phyloP scores from a whole-genome alignment of 2,113 vertebrate genomes.

The Antechinus stuartii region DNA sequence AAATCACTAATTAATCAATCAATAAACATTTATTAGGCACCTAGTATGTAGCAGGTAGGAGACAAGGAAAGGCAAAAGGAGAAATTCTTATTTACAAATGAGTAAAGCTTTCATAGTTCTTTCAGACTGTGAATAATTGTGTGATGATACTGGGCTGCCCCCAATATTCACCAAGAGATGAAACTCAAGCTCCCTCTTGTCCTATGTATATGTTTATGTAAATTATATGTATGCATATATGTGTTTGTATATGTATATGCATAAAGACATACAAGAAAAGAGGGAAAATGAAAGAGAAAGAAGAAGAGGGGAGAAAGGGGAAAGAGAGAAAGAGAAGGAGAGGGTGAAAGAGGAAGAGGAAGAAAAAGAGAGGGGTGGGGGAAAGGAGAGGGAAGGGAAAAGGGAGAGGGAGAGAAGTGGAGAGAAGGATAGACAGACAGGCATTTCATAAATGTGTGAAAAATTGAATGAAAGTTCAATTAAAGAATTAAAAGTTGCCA shows the following conservation, averaged over 20 bases:
- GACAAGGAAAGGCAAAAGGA: too few species aligned
- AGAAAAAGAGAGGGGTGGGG: too few species aligned
- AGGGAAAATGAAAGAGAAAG: background rate
- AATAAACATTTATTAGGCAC: background rate
- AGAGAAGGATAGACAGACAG: background rate
- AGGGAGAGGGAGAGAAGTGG: too few species aligned
- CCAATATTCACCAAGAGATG: conserved; percentile 45
- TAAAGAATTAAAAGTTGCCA: background rate
- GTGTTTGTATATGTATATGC: background rate
- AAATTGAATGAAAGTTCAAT: background rate
- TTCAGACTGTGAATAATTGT: conserved; percentile 31
- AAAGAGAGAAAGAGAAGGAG: too few species aligned
- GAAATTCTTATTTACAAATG: background rate
- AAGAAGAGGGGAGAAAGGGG: background rate
- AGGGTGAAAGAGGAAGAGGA: too few species aligned
- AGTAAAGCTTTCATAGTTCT: background rate
- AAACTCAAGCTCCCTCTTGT: background rate
- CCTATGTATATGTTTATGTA: background rate
- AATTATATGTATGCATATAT: background rate
- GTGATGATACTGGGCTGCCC: background rate
- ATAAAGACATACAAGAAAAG: too few species aligned
- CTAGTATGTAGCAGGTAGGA: background rate
- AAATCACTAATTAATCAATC: conserved; percentile 30
- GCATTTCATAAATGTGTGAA: background rate
- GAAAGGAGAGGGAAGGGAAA: too few species aligned